These are phyloP conservation scores for Papilio gigon DNA, from an alignment of 2,888 invertebrate species.

Conservation along the genomic window DNA sequence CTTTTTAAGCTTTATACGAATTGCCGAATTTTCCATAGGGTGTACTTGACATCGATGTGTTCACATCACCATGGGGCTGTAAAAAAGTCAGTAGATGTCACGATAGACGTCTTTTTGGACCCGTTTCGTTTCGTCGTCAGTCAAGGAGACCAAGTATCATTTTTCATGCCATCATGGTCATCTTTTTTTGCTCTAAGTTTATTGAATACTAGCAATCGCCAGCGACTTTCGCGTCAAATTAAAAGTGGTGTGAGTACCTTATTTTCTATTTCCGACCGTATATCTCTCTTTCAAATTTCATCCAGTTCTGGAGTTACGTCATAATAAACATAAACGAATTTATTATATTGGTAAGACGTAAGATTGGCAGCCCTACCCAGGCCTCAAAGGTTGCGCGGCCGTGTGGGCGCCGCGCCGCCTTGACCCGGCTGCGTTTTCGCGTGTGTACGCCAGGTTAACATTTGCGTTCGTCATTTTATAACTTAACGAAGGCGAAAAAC, in stretches of 20 bases:
- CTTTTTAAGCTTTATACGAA: neutral
- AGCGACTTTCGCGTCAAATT: too few relatives aligned
- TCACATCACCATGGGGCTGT: neutral
- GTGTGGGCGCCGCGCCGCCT: constrained; percentile 47
- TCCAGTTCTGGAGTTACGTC: too few relatives aligned
- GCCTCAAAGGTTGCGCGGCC: constrained; percentile 48
- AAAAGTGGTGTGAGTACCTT: too few relatives aligned
- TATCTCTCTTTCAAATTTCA: too few relatives aligned
- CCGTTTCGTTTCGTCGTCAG: too few relatives aligned
- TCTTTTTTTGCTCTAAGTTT: neutral
- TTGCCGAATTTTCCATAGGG: neutral
- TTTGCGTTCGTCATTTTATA: constrained; percentile 46
- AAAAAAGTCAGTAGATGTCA: neutral
- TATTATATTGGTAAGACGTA: too few relatives aligned
- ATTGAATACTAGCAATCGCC: too few relatives aligned
- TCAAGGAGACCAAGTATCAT: too few relatives aligned
- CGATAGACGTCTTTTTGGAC: too few relatives aligned
- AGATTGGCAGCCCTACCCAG: neutral
- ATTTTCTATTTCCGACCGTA: too few relatives aligned
- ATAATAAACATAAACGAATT: too few relatives aligned
- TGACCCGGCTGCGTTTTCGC: constrained; percentile 51
- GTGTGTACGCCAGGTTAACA: constrained; percentile 48
- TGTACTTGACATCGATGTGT: neutral
- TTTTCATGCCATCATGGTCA: too few relatives aligned
- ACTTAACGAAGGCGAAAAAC: constrained; percentile 18